Conservation (phyloP, 2,888 invertebrate species). For the Hypselothyrea guttata region DNA sequence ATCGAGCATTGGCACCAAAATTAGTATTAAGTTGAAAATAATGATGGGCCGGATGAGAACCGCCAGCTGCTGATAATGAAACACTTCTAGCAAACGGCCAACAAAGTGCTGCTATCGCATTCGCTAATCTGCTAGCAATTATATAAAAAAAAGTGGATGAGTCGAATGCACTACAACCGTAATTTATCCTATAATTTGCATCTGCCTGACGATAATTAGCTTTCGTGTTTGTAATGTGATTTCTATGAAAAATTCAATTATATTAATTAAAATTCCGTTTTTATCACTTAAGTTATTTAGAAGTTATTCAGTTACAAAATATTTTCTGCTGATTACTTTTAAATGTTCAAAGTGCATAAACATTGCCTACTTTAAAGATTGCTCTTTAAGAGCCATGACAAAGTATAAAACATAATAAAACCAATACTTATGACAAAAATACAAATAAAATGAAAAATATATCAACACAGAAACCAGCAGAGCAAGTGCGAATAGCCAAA, state of each 20-base stretch:
- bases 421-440: conserved; percentile 27
- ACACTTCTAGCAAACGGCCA: conserved; percentile 26
- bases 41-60: conserved; percentile 64
- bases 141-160: conserved; percentile 21
- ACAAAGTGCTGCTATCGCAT: conserved; percentile 7
- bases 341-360: too few relatives aligned
- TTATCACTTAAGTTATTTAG: too few relatives aligned
- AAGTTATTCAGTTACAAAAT: too few relatives aligned
- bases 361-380: neutral
- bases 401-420: conserved; percentile 8
- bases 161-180: too few relatives aligned
- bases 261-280: too few relatives aligned
- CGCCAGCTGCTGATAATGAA: conserved; percentile 70
- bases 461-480: conserved; percentile 36
- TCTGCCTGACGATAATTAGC: too few relatives aligned
- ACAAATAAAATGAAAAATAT: conserved; percentile 30
- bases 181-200: too few relatives aligned
- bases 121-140: conserved; percentile 52
- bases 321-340: too few relatives aligned
- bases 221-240: too few relatives aligned
- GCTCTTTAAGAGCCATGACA: conserved; percentile 23
- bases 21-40: conserved; percentile 71
- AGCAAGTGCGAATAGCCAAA: conserved; percentile 54
- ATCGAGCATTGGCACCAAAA: conserved; percentile 49
- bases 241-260: too few relatives aligned